These are phyloP conservation scores for Campoplex capitator DNA, from an alignment of 2,888 invertebrate genomes.

Conservation along the genomic window DNA sequence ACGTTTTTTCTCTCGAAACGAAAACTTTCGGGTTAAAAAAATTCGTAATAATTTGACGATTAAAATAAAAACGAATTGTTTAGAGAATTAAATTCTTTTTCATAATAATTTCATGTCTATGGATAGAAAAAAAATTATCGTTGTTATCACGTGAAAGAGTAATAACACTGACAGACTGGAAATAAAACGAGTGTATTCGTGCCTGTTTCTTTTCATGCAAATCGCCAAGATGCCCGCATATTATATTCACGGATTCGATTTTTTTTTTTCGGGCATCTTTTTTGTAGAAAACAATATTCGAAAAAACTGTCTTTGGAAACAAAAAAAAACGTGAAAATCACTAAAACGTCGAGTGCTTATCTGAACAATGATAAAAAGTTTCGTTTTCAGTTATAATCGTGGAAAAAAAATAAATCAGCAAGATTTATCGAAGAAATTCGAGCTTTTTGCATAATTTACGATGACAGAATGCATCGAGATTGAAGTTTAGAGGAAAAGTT, in stretches of 20 bases:
- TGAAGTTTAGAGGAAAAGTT: background rate
- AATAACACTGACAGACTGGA: background rate
- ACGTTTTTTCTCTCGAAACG: background rate
- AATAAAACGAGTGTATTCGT: background rate
- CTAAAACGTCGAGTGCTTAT: background rate
- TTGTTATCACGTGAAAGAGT: background rate
- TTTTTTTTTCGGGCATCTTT: background rate
- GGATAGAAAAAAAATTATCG: background rate
- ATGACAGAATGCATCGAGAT: background rate
- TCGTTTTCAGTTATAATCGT: background rate
- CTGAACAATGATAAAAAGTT: background rate
- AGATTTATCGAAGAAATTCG: background rate
- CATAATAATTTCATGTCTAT: background rate
- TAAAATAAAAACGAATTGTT: background rate
- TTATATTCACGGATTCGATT: background rate
- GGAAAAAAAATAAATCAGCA: background rate
- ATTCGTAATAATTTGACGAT: background rate
- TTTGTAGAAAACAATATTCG: background rate
- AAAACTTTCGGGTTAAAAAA: background rate
- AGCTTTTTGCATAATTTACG: background rate
- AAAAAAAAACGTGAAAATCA: background rate
- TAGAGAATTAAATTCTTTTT: background rate
- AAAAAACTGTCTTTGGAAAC: background rate
- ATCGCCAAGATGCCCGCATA: background rate
- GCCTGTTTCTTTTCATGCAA: background rate